phyloP scores from a whole-genome alignment of 1,140 invertebrate species.

The Papilio helenus region DNA sequence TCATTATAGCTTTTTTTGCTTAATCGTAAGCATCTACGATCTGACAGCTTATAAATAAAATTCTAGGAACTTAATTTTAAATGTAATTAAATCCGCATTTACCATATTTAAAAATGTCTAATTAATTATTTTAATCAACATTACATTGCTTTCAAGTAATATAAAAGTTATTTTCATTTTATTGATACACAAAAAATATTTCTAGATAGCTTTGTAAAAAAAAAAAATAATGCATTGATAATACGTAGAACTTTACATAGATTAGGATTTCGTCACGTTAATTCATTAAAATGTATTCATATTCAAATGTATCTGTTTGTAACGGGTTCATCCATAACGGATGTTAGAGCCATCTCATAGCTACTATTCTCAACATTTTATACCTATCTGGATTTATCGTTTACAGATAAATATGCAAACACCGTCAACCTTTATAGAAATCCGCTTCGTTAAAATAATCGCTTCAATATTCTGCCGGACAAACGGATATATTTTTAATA shows the following conservation, averaged over 20 bases:
- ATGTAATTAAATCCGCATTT: neutral
- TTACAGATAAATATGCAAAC: neutral
- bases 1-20: conserved; percentile 1
- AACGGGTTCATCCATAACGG: conserved; percentile 21
- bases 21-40: neutral
- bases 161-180: too few species aligned
- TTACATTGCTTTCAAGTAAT: too few species aligned
- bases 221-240: neutral
- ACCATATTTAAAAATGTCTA: too few species aligned
- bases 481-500: too few species aligned
- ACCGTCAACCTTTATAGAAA: conserved; percentile 18
- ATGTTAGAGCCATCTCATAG: conserved; percentile 11
- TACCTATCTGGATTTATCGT: conserved; percentile 20
- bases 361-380: conserved; percentile 16
- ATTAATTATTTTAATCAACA: too few species aligned
- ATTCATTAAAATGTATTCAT: conserved; percentile 31
- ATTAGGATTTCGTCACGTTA: neutral
- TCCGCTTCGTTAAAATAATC: neutral
- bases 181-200: neutral
- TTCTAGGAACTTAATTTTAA: conserved; percentile 18
- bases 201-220: neutral
- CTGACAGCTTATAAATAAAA: neutral
- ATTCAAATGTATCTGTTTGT: neutral
- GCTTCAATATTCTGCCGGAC: neutral
- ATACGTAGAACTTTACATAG: neutral